Conservation (phyloP, 2,888 invertebrate genomes). For the Strigamia transsilvanica region DNA sequence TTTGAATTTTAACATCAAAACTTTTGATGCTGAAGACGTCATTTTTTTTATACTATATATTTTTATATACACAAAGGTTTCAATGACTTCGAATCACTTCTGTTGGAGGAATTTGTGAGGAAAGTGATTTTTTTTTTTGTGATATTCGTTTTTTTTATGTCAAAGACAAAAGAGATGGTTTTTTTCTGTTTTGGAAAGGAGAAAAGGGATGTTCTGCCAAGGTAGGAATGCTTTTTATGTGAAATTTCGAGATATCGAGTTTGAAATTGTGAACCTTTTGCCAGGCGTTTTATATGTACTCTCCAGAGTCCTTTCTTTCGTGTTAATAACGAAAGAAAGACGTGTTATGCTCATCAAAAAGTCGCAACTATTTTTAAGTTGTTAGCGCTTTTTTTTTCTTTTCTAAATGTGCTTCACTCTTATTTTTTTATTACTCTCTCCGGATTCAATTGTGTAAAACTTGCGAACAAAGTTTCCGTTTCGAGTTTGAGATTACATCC, state of each 20-base stretch:
- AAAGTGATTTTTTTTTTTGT: not conserved
- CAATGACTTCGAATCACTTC: constrained; percentile 23
- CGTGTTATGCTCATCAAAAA: constrained; percentile 26
- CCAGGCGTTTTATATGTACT: not conserved
- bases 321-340: not conserved
- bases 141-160: not conserved
- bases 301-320: not conserved
- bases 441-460: constrained; percentile 40
- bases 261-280: not conserved
- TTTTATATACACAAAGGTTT: constrained; percentile 25
- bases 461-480: constrained; percentile 46
- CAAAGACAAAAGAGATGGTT: not conserved
- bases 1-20: not conserved
- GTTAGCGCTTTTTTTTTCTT: not conserved
- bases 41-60: not conserved
- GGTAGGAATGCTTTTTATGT: constrained; percentile 32
- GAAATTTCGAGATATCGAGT: constrained; percentile 6
- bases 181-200: not conserved
- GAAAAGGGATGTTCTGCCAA: not conserved
- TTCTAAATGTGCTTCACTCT: not conserved
- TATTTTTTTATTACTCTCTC: constrained; percentile 38
- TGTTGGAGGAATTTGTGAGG: not conserved
- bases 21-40: not conserved
- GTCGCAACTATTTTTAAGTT: not conserved
- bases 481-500: constrained; percentile 35